Conservation (phyloP, 1,140 invertebrate genomes). For the Panagrolaimus sp. region DNA sequence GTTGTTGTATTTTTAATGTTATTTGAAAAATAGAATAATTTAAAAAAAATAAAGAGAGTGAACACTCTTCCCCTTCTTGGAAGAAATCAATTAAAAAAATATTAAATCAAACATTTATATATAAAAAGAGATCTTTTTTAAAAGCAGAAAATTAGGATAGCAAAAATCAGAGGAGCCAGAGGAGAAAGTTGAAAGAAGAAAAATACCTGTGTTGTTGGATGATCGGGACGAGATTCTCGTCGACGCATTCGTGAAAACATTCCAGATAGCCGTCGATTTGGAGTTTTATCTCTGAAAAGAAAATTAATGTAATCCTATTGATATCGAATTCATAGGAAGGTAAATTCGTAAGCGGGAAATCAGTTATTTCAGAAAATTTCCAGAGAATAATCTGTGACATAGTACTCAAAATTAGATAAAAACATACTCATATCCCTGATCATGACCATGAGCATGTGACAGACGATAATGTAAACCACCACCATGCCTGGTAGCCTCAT, state of each 20-base stretch:
- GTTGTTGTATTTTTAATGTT: not conserved
- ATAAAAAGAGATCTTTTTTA: not conserved
- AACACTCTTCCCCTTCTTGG: not conserved
- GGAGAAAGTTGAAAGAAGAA: not conserved
- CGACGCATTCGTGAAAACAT: slow-evolving; percentile 43
- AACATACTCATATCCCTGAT: slow-evolving; percentile 13
- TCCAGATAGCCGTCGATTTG: slow-evolving; percentile 33
- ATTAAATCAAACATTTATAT: slow-evolving; percentile 2
- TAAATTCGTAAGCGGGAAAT: too few species aligned
- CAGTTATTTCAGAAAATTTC: too few species aligned
- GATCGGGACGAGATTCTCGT: slow-evolving; percentile 27
- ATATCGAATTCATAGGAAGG: too few species aligned
- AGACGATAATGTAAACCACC: slow-evolving; percentile 13
- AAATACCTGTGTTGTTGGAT: slow-evolving; percentile 8
- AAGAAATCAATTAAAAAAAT: not conserved
- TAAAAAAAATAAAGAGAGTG: too few species aligned
- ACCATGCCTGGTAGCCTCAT: slow-evolving; percentile 16
- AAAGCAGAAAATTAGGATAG: not conserved
- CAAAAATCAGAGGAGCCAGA: not conserved
- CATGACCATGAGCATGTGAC: slow-evolving; percentile 12
- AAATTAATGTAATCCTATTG: slow-evolving; percentile 15
- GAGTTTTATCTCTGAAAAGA: slow-evolving; percentile 25
- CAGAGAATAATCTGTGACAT: slow-evolving; percentile 20
- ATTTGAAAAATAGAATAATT: too few species aligned
- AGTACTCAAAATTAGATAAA: slow-evolving; percentile 13